Evolutionary conservation across 2,888 invertebrate genomes (phyloP), one percentile per base, ranked within the genome.

Genomic region (Drosophila glabriapex): DNA sequence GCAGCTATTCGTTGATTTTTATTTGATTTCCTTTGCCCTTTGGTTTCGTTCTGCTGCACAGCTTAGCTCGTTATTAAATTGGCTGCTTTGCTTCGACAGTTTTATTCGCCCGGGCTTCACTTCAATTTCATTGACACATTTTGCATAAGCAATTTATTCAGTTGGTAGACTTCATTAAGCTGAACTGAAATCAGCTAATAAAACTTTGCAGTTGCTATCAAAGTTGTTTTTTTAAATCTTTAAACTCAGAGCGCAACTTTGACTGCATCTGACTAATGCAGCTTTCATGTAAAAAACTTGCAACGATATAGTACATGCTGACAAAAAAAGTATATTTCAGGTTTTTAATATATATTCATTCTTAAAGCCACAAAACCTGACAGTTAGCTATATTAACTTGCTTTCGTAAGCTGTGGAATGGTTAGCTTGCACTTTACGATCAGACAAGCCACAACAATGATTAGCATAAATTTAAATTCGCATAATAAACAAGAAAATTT

Each of bases 381-480:
- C 78, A 65, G 56, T 54, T 66, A 61, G 29, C 53, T 60, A 46
- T 73, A 56, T 59, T 62, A 53, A 25, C 46, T 46, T 50, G 62
- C 46, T 68, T 76, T 61, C 31, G 22, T 62, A 49, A 60, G 25
- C 33, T 69, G 22, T 41, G 22, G 39, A 46, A 39, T 41, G 43
- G 43, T 55, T 68, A 46, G 62, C 82, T 68, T 65, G 54, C 41
- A 61, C 63, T 64, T 41, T 62, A 37, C 66, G 78, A 78, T 70
- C 72, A 59, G 53, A 61, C 43, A 68, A 55, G 61, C 78, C 78
- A 55, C 78, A 65, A 59, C 68, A 81, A 78, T 80, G 79, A 84
- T 89, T 89, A 80, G 80, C 91, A 87, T 89, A 87, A 75, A 91
- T 87, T 89, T 78, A 80, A 86, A 89, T 86, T 86, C 76, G 49